phyloP scores from a whole-genome alignment of 2,888 invertebrate genomes.

The Chromoteleia sp. region DNA sequence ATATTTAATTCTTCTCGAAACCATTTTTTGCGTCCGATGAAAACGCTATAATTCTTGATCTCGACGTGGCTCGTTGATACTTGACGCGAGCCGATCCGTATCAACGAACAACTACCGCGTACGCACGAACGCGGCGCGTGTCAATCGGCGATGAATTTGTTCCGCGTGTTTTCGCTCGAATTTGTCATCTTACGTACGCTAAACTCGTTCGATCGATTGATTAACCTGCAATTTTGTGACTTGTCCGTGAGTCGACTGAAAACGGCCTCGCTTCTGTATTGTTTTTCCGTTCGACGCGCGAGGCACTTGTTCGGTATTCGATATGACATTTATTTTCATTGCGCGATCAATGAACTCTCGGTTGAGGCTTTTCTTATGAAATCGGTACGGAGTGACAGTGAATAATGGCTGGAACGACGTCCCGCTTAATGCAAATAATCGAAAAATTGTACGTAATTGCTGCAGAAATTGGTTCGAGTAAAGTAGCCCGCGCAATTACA shows the following conservation, averaged over 20 bases:
- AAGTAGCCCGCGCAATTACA: conserved; percentile 44
- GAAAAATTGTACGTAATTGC: conserved; percentile 53
- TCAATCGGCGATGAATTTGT: conserved; percentile 17
- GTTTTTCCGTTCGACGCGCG: too few species aligned
- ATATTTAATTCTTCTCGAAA: conserved; percentile 77
- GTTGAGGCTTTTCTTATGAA: conserved; percentile 9
- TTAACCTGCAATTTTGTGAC: conserved; percentile 33
- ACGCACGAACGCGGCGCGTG: neutral
- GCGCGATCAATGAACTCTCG: neutral
- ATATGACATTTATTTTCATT: conserved; percentile 16
- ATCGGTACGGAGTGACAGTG: conserved; percentile 15
- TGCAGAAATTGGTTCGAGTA: conserved; percentile 49
- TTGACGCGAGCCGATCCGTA: conserved; percentile 54
- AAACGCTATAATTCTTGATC: conserved; percentile 46
- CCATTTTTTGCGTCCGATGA: conserved; percentile 69
- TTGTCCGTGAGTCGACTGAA: conserved; percentile 15
- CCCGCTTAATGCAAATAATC: conserved; percentile 38
- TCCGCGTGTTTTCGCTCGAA: neutral
- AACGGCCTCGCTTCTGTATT: conserved; percentile 5
- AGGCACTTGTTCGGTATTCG: too few species aligned
- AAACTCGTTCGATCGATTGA: neutral
- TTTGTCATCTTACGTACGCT: neutral
- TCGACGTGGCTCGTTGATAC: conserved; percentile 37
- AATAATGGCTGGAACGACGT: conserved; percentile 35
- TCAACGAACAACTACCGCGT: conserved; percentile 7